Evolutionary conservation across 2,888 invertebrate genomes (phyloP).

Genomic region (Smittia sp.): DNA sequence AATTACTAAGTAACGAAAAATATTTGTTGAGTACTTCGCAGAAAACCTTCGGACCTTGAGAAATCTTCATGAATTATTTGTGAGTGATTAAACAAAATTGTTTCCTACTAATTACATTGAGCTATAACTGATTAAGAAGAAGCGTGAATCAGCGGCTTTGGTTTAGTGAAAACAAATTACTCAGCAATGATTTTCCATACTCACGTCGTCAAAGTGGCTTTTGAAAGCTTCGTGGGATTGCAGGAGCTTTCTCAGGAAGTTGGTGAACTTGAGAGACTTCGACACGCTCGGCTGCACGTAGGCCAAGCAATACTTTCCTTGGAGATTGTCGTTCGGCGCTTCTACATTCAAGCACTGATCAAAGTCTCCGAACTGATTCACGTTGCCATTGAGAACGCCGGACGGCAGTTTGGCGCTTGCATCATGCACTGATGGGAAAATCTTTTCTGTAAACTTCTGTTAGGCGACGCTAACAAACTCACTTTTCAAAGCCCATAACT

Average conservation of each 20-base stretch:
- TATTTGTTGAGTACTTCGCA: too few species aligned
- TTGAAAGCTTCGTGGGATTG: conserved; percentile 64
- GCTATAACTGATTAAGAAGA: too few species aligned
- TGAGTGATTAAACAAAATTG: too few species aligned
- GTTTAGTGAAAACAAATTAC: too few species aligned
- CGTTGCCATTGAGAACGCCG: conserved; percentile 58
- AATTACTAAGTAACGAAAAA: too few species aligned
- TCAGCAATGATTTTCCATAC: conserved; percentile 49
- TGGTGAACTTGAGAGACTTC: conserved; percentile 54
- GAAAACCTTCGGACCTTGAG: too few species aligned
- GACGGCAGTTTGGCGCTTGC: conserved; percentile 56
- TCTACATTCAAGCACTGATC: conserved; percentile 53
- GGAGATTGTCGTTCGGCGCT: conserved; percentile 42
- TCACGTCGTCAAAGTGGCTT: conserved; percentile 66
- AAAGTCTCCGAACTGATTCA: conserved; percentile 60
- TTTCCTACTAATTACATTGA: too few species aligned
- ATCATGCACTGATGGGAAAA: conserved; percentile 35
- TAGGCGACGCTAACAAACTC: conserved; percentile 28
- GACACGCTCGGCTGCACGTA: conserved; percentile 60
- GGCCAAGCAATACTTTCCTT: conserved; percentile 65
- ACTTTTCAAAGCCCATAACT: conserved; percentile 44
- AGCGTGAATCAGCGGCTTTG: too few species aligned
- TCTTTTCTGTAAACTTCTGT: not conserved
- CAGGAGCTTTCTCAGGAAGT: conserved; percentile 56
- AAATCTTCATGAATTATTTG: too few species aligned